Evolutionary conservation across 2,113 vertebrate species (phyloP).

Genomic region (Cinclus cinclus): DNA sequence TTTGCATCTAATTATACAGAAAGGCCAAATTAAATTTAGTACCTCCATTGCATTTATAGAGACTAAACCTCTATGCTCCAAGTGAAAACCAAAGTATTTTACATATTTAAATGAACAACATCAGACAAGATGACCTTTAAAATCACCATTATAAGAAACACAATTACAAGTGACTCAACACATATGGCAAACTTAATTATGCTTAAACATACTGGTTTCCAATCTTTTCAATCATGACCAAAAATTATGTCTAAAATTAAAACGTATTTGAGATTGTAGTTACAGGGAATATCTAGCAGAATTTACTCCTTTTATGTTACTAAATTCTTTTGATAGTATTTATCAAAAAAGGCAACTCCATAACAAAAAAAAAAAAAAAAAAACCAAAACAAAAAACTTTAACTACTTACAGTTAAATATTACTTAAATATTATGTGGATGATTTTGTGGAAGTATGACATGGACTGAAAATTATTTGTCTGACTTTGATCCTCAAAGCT

Average conservation of each 20-base stretch:
- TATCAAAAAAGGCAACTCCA: neutral
- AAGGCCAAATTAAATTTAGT: neutral
- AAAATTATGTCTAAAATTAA: slow-evolving; percentile 32
- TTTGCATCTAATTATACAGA: slow-evolving; percentile 23
- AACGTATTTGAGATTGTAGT: neutral
- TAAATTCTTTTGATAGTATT: neutral
- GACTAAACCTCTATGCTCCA: neutral
- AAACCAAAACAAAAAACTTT: neutral
- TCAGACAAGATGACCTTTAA: slow-evolving; percentile 59
- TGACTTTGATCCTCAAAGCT: neutral
- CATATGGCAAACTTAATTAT: slow-evolving; percentile 57
- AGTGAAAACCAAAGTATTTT: slow-evolving; percentile 11
- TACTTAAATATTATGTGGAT: neutral
- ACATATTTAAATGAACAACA: neutral
- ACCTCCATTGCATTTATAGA: neutral
- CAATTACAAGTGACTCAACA: slow-evolving; percentile 58
- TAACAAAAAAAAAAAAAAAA: neutral
- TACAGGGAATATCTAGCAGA: slow-evolving; percentile 1
- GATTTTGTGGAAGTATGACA: neutral
- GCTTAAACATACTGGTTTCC: slow-evolving; percentile 28
- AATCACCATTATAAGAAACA: slow-evolving; percentile 39
- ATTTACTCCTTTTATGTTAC: neutral
- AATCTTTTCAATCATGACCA: slow-evolving; percentile 22
- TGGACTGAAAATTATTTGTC: neutral
- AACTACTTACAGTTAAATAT: neutral